A percentile compares a stretch with the other conserved stretches of the same genome.
Conservation (phyloP, 2,113 vertebrate genomes). For the Oncorhynchus tshawytscha region DNA sequence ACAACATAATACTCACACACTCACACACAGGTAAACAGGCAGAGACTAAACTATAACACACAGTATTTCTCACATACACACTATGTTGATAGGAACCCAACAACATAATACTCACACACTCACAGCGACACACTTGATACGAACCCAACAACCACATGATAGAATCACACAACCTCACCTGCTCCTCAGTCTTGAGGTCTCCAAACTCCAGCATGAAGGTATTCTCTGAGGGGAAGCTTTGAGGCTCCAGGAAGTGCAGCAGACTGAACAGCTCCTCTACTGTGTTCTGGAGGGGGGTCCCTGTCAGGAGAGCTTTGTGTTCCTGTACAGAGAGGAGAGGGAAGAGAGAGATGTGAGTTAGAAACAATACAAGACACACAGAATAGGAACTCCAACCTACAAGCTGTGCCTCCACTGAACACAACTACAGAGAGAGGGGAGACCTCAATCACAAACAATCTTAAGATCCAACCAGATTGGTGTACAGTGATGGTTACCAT, state of each 20-base stretch:
- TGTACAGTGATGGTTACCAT: not conserved
- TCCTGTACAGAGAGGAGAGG: slow-evolving; percentile 72
- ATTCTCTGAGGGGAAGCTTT: slow-evolving; percentile 90
- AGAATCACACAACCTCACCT: slow-evolving; percentile 67
- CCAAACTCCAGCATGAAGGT: slow-evolving; percentile 99
- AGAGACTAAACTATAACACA: not conserved
- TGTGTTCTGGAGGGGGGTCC: slow-evolving; percentile 96
- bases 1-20: not conserved
- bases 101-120: not conserved
- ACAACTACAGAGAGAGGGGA: no score
- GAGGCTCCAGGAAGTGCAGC: slow-evolving; percentile 93
- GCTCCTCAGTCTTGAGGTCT: slow-evolving; percentile 96
- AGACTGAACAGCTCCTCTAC: slow-evolving; percentile 98
- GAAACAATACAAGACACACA: not conserved
- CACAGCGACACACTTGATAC: not conserved
- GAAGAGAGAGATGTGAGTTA: not conserved
- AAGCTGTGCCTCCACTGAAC: not conserved
- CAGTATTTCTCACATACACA: not conserved
- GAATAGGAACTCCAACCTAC: not conserved
- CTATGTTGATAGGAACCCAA: not conserved
- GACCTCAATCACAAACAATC: no score
- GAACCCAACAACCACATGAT: not conserved
- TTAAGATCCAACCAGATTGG: no score
- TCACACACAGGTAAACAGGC: not conserved
- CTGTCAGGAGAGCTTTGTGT: slow-evolving; percentile 94